Conservation (phyloP, 1,140 invertebrate genomes). For the Uloborus diversus region DNA sequence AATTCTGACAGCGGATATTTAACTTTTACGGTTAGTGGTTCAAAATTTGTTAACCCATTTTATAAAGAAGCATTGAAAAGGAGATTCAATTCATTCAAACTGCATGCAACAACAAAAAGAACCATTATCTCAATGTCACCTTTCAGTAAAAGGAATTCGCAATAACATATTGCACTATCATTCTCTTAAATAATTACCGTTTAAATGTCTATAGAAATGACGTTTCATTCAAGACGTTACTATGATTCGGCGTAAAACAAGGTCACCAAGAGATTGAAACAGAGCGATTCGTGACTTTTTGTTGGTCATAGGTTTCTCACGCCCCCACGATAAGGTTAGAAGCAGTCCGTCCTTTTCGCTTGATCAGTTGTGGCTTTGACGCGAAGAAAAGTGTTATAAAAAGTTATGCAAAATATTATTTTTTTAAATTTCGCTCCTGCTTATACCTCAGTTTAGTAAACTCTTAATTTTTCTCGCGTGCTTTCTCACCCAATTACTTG, state of each 20-base stretch:
- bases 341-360: not conserved
- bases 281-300: constrained; percentile 7
- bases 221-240: constrained; percentile 6
- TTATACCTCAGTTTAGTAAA: not conserved
- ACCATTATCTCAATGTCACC: not conserved
- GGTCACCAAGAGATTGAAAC: constrained; percentile 8
- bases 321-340: constrained; percentile 10
- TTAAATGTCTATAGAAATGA: constrained; percentile 20
- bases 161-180: constrained; percentile 1
- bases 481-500: not conserved
- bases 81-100: too few species aligned
- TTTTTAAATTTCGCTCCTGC: not conserved
- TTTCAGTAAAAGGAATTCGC: not conserved
- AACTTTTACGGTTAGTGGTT: too few species aligned
- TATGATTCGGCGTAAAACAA: constrained; percentile 19
- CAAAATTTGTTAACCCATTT: too few species aligned
- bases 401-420: not conserved
- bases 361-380: too few species aligned
- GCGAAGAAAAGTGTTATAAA: too few species aligned
- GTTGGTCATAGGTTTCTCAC: constrained; percentile 28
- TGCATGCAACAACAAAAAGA: too few species aligned
- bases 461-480: not conserved
- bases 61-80: too few species aligned
- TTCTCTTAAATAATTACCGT: constrained; percentile 21
- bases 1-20: too few species aligned